Evolutionary conservation across 2,888 invertebrate genomes (phyloP).

Genomic region (Dolichopus griseipennis): DNA sequence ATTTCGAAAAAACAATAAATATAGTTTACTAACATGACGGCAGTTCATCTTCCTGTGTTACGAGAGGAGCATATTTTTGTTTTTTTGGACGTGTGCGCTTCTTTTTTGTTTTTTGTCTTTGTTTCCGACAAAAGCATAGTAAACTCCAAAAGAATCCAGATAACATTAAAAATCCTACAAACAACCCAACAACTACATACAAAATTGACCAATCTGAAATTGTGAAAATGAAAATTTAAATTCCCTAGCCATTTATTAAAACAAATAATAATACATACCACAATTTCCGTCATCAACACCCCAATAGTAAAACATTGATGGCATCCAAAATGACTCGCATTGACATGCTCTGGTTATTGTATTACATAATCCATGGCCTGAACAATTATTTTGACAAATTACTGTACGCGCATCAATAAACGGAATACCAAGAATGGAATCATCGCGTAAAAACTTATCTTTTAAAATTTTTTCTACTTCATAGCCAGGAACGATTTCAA

Average conservation of each 20-base stretch:
- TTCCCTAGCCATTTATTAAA: neutral
- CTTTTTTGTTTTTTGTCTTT: constrained; percentile 43
- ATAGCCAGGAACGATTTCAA: constrained; percentile 48
- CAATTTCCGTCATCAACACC: constrained; percentile 68
- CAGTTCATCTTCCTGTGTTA: constrained; percentile 57
- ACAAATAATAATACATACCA: constrained; percentile 47
- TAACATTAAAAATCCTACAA: constrained; percentile 51
- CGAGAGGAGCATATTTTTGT: constrained; percentile 64
- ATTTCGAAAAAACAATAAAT: neutral
- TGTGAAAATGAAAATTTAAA: neutral
- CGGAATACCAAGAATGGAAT: constrained; percentile 58
- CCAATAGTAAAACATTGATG: constrained; percentile 61
- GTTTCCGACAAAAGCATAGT: constrained; percentile 52
- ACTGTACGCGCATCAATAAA: constrained; percentile 71
- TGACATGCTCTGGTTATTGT: constrained; percentile 72
- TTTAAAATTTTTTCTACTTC: constrained; percentile 58
- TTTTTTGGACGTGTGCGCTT: constrained; percentile 48
- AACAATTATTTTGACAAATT: constrained; percentile 87
- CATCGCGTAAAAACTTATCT: constrained; percentile 60
- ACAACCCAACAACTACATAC: constrained; percentile 73
- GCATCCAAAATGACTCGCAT: constrained; percentile 97
- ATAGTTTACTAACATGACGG: constrained; percentile 32
- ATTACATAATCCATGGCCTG: constrained; percentile 84
- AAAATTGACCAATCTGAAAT: constrained; percentile 82
- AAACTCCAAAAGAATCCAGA: constrained; percentile 57